These are phyloP conservation scores for Drosophila mojavensis DNA, from an alignment of 1,140 invertebrate genomes.

Conservation along the genomic window DNA sequence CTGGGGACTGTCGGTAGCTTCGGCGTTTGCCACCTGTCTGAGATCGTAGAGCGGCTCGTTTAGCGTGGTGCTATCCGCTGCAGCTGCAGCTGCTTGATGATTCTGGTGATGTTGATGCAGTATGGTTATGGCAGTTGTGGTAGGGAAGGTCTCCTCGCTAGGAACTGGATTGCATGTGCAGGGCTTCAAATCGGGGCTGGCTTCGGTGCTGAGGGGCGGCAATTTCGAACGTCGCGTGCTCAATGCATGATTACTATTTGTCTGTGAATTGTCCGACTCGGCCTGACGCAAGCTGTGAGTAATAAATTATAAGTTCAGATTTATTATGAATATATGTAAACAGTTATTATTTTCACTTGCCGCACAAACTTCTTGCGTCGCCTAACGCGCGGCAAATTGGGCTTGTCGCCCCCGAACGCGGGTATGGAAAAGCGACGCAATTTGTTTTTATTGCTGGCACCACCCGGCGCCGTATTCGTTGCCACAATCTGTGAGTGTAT, in stretches of 20 bases:
- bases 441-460: slow-evolving; percentile 77
- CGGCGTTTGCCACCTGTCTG: slow-evolving; percentile 33
- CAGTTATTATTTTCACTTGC: slow-evolving; percentile 53
- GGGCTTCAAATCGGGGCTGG: slow-evolving; percentile 20
- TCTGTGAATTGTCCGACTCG: slow-evolving; percentile 55
- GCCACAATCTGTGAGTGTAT: slow-evolving; percentile 96
- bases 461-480: slow-evolving; percentile 85
- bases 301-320: no score
- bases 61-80: slow-evolving; percentile 28
- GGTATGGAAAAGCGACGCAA: slow-evolving; percentile 72
- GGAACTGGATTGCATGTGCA: slow-evolving; percentile 6
- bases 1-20: slow-evolving; percentile 50
- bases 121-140: slow-evolving; percentile 57
- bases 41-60: slow-evolving; percentile 55
- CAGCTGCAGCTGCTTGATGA: slow-evolving; percentile 15
- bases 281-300: slow-evolving; percentile 47
- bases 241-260: slow-evolving; percentile 46
- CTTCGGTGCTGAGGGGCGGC: slow-evolving; percentile 18
- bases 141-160: slow-evolving; percentile 57
- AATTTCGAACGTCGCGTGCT: slow-evolving; percentile 43
- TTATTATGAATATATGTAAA: no score
- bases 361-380: slow-evolving; percentile 77
- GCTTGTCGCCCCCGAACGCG: slow-evolving; percentile 63
- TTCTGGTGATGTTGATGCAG: background rate
- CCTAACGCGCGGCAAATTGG: slow-evolving; percentile 57